Percentiles rank a stretch among this genome's conserved stretches.
Evolutionary conservation across 2,797 vertebrate genomes (phyloP).

Genomic region (Poecilia velifera): DNA sequence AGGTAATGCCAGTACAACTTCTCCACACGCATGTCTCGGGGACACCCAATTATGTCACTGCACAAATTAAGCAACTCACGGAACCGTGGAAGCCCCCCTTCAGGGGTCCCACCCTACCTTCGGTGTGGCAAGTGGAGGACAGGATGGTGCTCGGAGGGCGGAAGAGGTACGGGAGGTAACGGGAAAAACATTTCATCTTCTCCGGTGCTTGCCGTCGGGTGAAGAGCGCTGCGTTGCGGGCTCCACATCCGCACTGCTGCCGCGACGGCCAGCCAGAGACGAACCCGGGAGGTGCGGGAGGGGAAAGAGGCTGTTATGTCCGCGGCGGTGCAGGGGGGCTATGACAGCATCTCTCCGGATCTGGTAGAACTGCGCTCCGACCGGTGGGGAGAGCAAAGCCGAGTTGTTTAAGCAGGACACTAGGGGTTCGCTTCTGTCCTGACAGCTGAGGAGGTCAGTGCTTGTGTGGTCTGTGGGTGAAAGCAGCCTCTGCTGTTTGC

Average conservation of each 20-base stretch:
- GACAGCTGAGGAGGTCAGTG: slow-evolving; percentile 47
- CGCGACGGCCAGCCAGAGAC: slow-evolving; percentile 62
- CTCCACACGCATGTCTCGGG: slow-evolving; percentile 42
- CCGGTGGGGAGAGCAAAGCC: background rate
- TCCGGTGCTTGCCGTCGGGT: slow-evolving; percentile 70
- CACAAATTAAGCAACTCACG: slow-evolving; percentile 68
- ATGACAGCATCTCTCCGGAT: slow-evolving; percentile 76
- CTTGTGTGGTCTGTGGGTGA: slow-evolving; percentile 39
- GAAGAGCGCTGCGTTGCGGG: slow-evolving; percentile 72
- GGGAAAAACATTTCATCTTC: slow-evolving; percentile 98
- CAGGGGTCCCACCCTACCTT: slow-evolving; percentile 86
- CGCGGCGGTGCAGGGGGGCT: slow-evolving; percentile 72
- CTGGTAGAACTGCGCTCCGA: slow-evolving; percentile 7
- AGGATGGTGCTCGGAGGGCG: slow-evolving; percentile 93
- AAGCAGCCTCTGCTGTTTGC: slow-evolving; percentile 20
- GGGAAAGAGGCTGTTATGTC: slow-evolving; percentile 61
- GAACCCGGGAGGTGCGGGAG: slow-evolving; percentile 37
- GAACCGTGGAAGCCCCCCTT: slow-evolving; percentile 31
- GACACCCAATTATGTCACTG: slow-evolving; percentile 50
- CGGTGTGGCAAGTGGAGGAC: slow-evolving; percentile 93
- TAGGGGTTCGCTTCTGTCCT: slow-evolving; percentile 47
- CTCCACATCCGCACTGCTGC: slow-evolving; percentile 82
- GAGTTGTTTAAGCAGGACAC: slow-evolving; percentile 49
- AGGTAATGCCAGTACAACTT: slow-evolving; percentile 55
- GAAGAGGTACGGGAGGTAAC: slow-evolving; percentile 95